These are phyloP conservation scores for Plecturocebus donacophilus DNA, from an alignment of 2,113 vertebrate genomes.

Conservation along the genomic window DNA sequence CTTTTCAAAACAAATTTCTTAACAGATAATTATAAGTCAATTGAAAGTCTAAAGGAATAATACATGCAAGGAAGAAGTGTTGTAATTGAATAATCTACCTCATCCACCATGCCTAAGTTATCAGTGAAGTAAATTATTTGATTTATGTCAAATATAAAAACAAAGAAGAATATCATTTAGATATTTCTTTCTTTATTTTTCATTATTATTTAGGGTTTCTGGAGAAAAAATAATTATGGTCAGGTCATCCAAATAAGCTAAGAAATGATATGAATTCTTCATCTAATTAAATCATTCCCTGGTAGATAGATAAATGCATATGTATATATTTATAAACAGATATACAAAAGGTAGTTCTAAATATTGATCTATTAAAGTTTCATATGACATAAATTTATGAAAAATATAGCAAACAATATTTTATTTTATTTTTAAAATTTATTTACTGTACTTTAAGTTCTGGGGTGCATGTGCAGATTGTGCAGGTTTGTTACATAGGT, in stretches of 20 bases:
- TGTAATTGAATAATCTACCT: not conserved
- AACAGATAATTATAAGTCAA: not conserved
- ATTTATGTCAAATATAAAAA: constrained; percentile 47
- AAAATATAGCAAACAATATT: not conserved
- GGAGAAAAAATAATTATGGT: not conserved
- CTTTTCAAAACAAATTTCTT: not conserved
- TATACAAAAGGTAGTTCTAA: not conserved
- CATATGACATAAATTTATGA: not conserved
- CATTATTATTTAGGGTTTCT: not conserved
- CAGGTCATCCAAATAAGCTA: not conserved
- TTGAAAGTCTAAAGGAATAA: not conserved
- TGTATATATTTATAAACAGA: not conserved
- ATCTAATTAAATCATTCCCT: not conserved
- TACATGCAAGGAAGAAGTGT: not conserved
- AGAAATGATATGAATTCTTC: not conserved
- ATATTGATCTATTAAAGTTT: not conserved
- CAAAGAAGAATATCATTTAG: not conserved
- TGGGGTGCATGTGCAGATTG: no score
- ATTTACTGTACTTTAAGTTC: no score
- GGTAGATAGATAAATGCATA: not conserved
- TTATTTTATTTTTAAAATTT: not conserved
- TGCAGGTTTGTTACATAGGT: no score
- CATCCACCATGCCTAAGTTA: constrained; percentile 1
- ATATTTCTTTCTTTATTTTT: not conserved
- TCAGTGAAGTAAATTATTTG: constrained; percentile 16